Evolutionary conservation across 2,888 invertebrate genomes (phyloP), one percentile per base, ranked within the genome.

Genomic region (Cosmorhoe ocellata): DNA sequence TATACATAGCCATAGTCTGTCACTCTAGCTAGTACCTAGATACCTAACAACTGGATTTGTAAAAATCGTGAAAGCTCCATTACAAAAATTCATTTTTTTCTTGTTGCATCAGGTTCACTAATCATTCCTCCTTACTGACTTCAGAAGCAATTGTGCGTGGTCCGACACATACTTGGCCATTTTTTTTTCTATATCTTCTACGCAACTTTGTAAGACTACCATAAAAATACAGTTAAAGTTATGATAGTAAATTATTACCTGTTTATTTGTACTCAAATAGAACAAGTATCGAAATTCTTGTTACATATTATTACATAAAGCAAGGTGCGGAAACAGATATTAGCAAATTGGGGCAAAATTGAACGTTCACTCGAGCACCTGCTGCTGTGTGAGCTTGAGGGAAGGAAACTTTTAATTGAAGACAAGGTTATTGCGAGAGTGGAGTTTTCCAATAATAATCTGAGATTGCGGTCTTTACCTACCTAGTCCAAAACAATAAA

Each of bases 331-430:
- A 68, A 69, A 69, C 59, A 69, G 66, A 74, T 74, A 80, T 79
- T 79, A 69, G 69, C 76, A 80, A 83, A 78, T 80, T 74, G 73
- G 79, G 71, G 69, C 78, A 66, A 77, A 75, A 68, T 67, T 65
- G 70, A 71, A 61, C 61, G 66, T 64, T 57, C 50, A 56, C 61
- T 66, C 64, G 69, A 69, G 71, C 71, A 66, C 60, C 56, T 59
- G 58, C 56, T 59, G 58, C 59, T 54, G 60, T 60, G 55, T 56
- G 51, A 59, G 51, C 55, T 53, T 54, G 39, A 51, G 50, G 55
- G 56, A 59, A 51, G 57, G 56, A 51, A 44, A 50, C 49, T 43
- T n/a, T n/a, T 38, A 24, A 43, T 13, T 22, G 44, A 36, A 39
- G 18, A 42, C 56, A 45, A 51, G 56, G 48, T 33, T 34, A 43